Evolutionary conservation across 2,797 vertebrate genomes (phyloP).

Genomic region (Atherinosoma microstoma): DNA sequence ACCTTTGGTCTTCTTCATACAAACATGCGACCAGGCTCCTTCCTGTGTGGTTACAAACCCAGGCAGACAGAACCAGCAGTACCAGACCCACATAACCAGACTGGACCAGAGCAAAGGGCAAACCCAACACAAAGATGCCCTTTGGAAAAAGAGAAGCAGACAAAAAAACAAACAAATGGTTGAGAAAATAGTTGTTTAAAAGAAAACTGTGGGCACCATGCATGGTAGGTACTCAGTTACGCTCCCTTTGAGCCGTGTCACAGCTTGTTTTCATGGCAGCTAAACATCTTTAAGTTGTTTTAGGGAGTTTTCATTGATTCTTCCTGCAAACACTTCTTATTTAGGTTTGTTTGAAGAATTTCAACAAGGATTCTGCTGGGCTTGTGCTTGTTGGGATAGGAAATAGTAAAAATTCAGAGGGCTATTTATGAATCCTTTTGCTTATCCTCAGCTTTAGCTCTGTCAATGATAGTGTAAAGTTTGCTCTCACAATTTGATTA

Average conservation of each 20-base stretch:
- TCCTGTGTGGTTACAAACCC: conserved; percentile 86
- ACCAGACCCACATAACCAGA: conserved; percentile 84
- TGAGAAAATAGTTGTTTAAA: too few species aligned
- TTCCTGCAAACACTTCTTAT: neutral
- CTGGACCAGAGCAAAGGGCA: conserved; percentile 83
- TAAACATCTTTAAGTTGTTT: neutral
- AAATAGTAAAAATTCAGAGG: neutral
- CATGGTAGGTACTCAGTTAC: neutral
- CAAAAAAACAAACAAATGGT: neutral
- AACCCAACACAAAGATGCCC: conserved; percentile 87
- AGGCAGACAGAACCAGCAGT: conserved; percentile 81
- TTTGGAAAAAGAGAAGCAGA: conserved; percentile 26
- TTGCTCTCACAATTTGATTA: too few species aligned
- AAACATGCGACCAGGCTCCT: conserved; percentile 84
- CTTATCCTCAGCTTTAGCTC: neutral
- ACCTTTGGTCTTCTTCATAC: conserved; percentile 83
- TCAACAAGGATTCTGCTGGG: neutral
- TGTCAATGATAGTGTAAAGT: neutral
- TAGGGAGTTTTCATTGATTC: neutral
- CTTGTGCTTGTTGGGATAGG: neutral
- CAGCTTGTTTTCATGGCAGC: neutral
- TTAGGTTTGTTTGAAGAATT: neutral
- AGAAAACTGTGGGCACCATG: neutral
- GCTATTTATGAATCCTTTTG: neutral
- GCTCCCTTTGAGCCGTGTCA: neutral